These are phyloP conservation scores for Cephus sareptanus DNA, from an alignment of 2,888 invertebrate species.

Conservation along the genomic window DNA sequence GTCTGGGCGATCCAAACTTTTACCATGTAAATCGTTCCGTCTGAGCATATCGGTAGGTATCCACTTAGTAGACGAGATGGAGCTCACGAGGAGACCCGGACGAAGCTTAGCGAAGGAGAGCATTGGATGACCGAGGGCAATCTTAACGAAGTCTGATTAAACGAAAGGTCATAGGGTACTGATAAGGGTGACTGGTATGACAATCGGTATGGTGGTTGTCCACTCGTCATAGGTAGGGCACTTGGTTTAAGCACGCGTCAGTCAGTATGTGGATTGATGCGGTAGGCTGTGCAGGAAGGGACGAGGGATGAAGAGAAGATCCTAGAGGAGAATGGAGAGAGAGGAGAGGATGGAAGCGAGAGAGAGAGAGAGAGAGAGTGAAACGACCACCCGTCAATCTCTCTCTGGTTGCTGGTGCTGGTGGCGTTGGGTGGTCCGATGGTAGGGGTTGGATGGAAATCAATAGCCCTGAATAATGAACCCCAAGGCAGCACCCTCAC, in stretches of 20 bases:
- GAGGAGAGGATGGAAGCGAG: conserved; percentile 19
- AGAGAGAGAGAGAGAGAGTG: conserved; percentile 22
- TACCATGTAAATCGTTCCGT: not conserved
- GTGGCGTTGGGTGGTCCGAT: conserved; percentile 49
- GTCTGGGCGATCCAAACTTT: not conserved
- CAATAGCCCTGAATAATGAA: conserved; percentile 66
- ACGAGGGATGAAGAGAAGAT: conserved; percentile 10
- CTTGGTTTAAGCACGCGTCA: conserved; percentile 50
- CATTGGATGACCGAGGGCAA: not conserved
- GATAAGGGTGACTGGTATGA: not conserved
- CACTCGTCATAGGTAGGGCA: conserved; percentile 33
- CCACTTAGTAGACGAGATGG: not conserved
- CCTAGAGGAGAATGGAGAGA: conserved; percentile 16
- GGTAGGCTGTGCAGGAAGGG: conserved; percentile 15
- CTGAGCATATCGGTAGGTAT: not conserved
- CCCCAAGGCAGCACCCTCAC: conserved; percentile 59
- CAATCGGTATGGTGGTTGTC: conserved; percentile 16
- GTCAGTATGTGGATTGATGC: conserved; percentile 48
- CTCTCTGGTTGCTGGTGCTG: conserved; percentile 43
- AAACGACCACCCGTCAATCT: conserved; percentile 47
- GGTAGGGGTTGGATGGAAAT: conserved; percentile 64
- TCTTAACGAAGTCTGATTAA: not conserved
- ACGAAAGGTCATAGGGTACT: not conserved
- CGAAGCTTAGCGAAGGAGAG: too few relatives aligned
- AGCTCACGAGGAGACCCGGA: not conserved